Percentiles rank a stretch among this genome's conserved stretches.
Conservation (phyloP, 1,140 invertebrate species). For the Drosophila pseudoobscura region DNA sequence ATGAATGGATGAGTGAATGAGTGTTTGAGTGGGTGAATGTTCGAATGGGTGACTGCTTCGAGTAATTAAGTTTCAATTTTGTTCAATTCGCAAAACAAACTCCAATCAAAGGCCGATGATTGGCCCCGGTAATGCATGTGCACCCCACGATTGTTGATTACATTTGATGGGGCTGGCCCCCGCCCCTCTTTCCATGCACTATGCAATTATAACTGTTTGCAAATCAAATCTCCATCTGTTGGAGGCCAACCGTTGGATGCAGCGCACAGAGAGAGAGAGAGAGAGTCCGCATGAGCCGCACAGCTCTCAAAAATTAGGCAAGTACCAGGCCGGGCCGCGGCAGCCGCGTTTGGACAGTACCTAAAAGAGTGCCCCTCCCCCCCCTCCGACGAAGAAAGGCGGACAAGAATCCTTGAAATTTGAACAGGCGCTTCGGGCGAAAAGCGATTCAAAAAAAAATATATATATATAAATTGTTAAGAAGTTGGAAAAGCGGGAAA, state of each 20-base stretch:
- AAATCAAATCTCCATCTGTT: too few species aligned
- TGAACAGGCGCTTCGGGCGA: conserved; percentile 16
- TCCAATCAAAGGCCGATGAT: conserved; percentile 6
- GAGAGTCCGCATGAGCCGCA: too few species aligned
- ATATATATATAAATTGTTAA: conserved; percentile 44
- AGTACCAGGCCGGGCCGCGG: too few species aligned
- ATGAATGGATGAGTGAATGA: too few species aligned
- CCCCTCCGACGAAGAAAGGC: neutral
- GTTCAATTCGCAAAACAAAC: conserved; percentile 17
- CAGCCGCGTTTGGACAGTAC: too few species aligned
- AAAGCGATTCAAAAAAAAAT: conserved; percentile 39
- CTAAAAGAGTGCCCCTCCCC: too few species aligned
- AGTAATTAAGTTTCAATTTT: conserved; percentile 55
- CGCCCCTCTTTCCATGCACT: too few species aligned
- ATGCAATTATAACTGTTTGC: too few species aligned
- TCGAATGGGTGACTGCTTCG: conserved; percentile 39
- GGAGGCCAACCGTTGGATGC: too few species aligned
- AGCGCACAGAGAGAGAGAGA: too few species aligned
- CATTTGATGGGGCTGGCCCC: conserved; percentile 54
- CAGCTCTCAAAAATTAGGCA: too few species aligned
- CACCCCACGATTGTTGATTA: conserved; percentile 49
- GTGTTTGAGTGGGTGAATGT: conserved; percentile 10
- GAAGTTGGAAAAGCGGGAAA: conserved; percentile 38
- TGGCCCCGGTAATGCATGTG: conserved; percentile 17
- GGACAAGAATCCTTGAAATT: conserved; percentile 32